These are phyloP conservation scores for Albula glossodonta DNA, from an alignment of 2,113 vertebrate species.

Conservation along the genomic window DNA sequence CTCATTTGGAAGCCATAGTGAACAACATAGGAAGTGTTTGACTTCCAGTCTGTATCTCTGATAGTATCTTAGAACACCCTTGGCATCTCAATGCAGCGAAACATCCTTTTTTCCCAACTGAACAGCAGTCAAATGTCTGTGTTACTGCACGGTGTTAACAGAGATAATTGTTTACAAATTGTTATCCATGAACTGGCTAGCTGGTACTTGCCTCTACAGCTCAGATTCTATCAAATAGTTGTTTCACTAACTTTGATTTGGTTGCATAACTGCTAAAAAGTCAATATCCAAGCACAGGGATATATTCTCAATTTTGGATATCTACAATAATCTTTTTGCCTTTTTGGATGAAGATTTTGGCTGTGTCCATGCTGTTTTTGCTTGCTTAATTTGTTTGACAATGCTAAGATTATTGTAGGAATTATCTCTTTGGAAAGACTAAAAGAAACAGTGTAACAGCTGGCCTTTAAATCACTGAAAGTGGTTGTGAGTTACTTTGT, in stretches of 20 bases:
- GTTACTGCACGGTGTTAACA: not conserved
- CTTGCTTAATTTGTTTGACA: not conserved
- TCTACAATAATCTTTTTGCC: not conserved
- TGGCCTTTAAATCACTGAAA: not conserved
- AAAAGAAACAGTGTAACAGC: not conserved
- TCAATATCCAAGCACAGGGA: not conserved
- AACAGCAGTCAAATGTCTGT: not conserved
- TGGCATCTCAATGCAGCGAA: not conserved
- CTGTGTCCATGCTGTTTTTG: too few species aligned
- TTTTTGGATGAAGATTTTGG: too few species aligned
- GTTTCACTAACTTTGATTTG: not conserved
- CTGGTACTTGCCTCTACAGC: not conserved
- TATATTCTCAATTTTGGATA: not conserved
- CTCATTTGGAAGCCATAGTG: too few species aligned
- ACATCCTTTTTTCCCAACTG: not conserved
- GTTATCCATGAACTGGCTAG: not conserved
- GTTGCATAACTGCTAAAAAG: not conserved
- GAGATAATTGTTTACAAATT: constrained; percentile 2
- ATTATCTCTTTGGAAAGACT: not conserved
- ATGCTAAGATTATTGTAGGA: not conserved
- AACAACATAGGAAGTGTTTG: not conserved
- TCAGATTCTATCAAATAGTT: not conserved
- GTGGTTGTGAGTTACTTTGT: not conserved
- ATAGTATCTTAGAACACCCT: not conserved
- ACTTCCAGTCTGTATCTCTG: not conserved